Conservation (phyloP, 2,113 vertebrate species). For the Leucosticte australis region DNA sequence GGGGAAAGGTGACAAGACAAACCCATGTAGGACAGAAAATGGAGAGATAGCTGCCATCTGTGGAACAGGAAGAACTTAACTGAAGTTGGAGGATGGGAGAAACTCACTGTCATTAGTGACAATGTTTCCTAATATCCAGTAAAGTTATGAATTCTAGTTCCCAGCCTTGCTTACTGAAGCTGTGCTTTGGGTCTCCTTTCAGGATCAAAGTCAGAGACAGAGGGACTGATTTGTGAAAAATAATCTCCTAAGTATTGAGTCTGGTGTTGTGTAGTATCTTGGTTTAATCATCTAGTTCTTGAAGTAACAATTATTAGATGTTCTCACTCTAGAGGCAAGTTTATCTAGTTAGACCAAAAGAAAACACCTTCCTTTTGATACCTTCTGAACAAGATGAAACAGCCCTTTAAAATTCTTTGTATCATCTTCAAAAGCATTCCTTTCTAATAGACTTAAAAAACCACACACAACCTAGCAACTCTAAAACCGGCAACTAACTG, state of each 20-base stretch:
- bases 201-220: not conserved
- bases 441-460: not conserved
- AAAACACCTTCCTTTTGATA: not conserved
- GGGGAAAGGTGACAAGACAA: not conserved
- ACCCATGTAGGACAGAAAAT: not conserved
- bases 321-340: not conserved
- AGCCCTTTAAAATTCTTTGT: not conserved
- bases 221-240: not conserved
- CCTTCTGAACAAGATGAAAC: not conserved
- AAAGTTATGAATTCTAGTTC: not conserved
- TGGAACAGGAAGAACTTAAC: not conserved
- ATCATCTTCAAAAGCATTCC: conserved; percentile 13
- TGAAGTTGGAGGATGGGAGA: not conserved
- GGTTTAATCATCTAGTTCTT: not conserved
- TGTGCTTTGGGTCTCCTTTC: not conserved
- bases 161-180: not conserved
- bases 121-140: not conserved
- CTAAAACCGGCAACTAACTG: not conserved
- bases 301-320: not conserved
- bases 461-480: not conserved
- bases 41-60: not conserved
- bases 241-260: not conserved
- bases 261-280: not conserved
- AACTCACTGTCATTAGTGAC: not conserved
- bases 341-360: not conserved